Conservation (phyloP, 2,113 vertebrate species). For the Elgaria multicarinata region DNA sequence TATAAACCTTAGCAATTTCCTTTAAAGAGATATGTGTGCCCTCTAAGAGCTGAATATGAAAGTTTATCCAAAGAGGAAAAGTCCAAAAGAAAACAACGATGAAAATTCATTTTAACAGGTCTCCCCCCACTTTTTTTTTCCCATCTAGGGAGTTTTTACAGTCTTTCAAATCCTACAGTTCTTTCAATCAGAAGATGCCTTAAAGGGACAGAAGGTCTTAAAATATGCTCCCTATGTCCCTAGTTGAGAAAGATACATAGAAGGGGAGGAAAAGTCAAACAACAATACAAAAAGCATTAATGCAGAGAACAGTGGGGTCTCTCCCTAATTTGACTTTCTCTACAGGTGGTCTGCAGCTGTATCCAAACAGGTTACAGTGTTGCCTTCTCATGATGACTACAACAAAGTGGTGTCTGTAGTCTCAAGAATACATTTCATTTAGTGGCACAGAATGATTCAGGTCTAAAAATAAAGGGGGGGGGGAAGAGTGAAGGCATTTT, state of each 20-base stretch:
- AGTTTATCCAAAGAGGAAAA: slow-evolving; percentile 60
- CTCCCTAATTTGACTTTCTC: slow-evolving; percentile 95
- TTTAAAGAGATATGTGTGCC: slow-evolving; percentile 42
- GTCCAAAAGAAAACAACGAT: slow-evolving; percentile 62
- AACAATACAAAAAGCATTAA: slow-evolving; percentile 87
- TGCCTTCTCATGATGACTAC: slow-evolving; percentile 78
- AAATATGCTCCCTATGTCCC: slow-evolving; percentile 75
- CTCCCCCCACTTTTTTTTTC: slow-evolving; percentile 52
- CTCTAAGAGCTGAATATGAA: slow-evolving; percentile 43
- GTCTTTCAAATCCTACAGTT: slow-evolving; percentile 74
- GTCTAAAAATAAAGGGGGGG: slow-evolving; percentile 85
- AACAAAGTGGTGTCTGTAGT: slow-evolving; percentile 84
- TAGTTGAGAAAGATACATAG: slow-evolving; percentile 76
- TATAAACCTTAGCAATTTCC: slow-evolving; percentile 41
- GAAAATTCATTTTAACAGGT: slow-evolving; percentile 65
- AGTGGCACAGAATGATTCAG: slow-evolving; percentile 81
- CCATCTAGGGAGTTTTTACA: slow-evolving; percentile 76
- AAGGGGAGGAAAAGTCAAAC: slow-evolving; percentile 78
- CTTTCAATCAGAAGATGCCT: slow-evolving; percentile 80
- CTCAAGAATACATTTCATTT: slow-evolving; percentile 86
- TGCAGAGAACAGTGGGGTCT: slow-evolving; percentile 89
- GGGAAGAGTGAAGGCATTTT: slow-evolving; percentile 78
- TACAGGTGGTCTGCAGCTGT: slow-evolving; percentile 96
- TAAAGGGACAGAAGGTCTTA: slow-evolving; percentile 82
- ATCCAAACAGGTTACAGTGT: slow-evolving; percentile 88